phyloP scores from a whole-genome alignment of 2,888 invertebrate species.

The Orthosia cruda region DNA sequence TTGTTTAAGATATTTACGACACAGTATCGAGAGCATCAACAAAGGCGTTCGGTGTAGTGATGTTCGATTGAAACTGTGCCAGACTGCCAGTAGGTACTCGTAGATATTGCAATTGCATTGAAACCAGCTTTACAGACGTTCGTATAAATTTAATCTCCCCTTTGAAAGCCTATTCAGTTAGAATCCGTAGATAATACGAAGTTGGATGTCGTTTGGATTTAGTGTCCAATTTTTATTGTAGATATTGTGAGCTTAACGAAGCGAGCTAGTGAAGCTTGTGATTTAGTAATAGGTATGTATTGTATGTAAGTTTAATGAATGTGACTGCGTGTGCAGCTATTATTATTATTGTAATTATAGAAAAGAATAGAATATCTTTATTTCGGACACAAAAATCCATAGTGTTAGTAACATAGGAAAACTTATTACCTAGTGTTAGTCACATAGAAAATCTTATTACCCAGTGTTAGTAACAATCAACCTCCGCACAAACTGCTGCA shows the following conservation, averaged over 20 bases:
- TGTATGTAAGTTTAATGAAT: too few species aligned
- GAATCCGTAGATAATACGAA: conserved; percentile 50
- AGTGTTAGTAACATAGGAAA: too few species aligned
- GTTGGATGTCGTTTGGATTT: conserved; percentile 39
- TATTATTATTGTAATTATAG: too few species aligned
- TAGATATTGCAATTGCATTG: conserved; percentile 59
- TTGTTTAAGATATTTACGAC: conserved; percentile 47
- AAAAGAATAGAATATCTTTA: too few species aligned
- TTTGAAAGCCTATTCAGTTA: conserved; percentile 70
- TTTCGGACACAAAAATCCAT: too few species aligned
- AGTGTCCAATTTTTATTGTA: conserved; percentile 42
- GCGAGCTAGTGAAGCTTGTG: too few species aligned
- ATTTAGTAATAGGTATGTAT: too few species aligned
- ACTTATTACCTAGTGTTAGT: too few species aligned
- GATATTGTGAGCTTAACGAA: conserved; percentile 1
- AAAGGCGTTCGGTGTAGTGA: conserved; percentile 45
- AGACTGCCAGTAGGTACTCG: not conserved
- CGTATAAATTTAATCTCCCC: conserved; percentile 60
- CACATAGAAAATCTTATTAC: too few species aligned
- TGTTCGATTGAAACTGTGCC: conserved; percentile 44
- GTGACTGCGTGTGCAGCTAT: too few species aligned
- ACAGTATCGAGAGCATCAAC: conserved; percentile 52
- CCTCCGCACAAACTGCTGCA: too few species aligned
- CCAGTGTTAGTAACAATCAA: too few species aligned
- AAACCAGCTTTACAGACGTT: conserved; percentile 48